These are phyloP conservation scores for Tympanoctomys barrerae DNA, from an alignment of 2,797 vertebrate genomes.

Conservation along the genomic window DNA sequence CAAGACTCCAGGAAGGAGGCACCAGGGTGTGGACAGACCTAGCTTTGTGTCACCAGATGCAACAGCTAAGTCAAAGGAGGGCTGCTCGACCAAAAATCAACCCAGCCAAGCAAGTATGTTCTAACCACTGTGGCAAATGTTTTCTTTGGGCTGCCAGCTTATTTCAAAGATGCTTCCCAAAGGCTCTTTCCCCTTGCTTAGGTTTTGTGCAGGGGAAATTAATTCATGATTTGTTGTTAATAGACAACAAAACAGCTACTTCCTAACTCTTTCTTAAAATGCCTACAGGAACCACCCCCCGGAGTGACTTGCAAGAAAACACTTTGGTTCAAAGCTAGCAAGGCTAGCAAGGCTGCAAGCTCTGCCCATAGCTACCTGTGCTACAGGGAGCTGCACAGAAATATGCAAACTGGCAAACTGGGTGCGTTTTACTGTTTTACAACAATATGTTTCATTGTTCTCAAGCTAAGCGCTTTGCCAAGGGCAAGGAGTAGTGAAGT, in stretches of 20 bases:
- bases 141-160: constrained; percentile 49
- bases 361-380: constrained; percentile 66
- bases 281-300: constrained; percentile 29
- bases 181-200: constrained; percentile 66
- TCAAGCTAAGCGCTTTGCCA: constrained; percentile 50
- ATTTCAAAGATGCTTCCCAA: constrained; percentile 35
- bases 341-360: background rate
- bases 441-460: constrained; percentile 51
- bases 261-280: constrained; percentile 36
- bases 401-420: constrained; percentile 53
- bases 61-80: background rate
- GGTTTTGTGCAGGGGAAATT: constrained; percentile 58
- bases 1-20: background rate
- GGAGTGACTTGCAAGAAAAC: constrained; percentile 7
- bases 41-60: background rate
- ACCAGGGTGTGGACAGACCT: rapidly evolving
- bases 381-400: background rate
- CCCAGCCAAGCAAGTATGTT: background rate
- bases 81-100: background rate
- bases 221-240: constrained; percentile 61
- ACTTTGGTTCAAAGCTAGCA: constrained; percentile 22
- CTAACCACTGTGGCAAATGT: background rate
- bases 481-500: constrained; percentile 47
- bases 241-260: constrained; percentile 34
- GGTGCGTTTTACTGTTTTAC: background rate